Conservation (phyloP, 30 jellyfish, hydroid and myxozoan genomes). For the Morbakka virulenta region DNA sequence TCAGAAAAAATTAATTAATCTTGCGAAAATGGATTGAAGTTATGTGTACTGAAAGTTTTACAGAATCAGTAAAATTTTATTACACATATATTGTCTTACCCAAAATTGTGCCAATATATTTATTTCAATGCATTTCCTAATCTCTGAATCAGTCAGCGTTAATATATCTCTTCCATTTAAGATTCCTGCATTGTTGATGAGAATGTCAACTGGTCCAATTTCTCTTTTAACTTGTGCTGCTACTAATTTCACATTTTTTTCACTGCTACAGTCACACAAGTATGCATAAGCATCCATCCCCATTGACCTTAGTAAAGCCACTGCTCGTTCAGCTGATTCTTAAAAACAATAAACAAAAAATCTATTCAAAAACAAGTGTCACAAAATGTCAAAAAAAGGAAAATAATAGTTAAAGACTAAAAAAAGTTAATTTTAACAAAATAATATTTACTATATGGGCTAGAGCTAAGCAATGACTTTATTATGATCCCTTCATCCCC, state of each 20-base stretch:
- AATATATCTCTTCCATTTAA: slow-evolving; percentile 63
- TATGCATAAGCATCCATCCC: slow-evolving; percentile 69
- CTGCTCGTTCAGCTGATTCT: slow-evolving; percentile 69
- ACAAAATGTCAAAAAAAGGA: too few relatives aligned
- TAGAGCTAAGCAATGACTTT: too few relatives aligned
- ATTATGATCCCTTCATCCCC: too few relatives aligned
- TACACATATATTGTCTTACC: too few relatives aligned
- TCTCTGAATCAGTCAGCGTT: slow-evolving; percentile 47
- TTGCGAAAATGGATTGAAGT: not conserved
- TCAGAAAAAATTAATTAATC: not conserved
- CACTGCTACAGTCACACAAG: slow-evolving; percentile 62
- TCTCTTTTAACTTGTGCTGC: slow-evolving; percentile 46
- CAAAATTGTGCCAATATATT: slow-evolving; percentile 82
- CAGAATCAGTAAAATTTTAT: too few relatives aligned
- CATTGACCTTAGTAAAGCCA: slow-evolving; percentile 60
- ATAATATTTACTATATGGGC: too few relatives aligned
- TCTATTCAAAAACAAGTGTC: too few relatives aligned
- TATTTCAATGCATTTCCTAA: slow-evolving; percentile 59
- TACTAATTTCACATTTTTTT: slow-evolving; percentile 40
- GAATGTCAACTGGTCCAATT: slow-evolving; percentile 76
- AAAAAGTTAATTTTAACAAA: too few relatives aligned
- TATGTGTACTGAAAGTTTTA: too few relatives aligned
- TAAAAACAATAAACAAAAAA: not conserved
- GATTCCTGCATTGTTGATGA: slow-evolving; percentile 84
- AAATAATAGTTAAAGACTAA: too few relatives aligned